Evolutionary conservation across 2,888 invertebrate species (phyloP).

Genomic region (Amblyjoppa fuscipennis): DNA sequence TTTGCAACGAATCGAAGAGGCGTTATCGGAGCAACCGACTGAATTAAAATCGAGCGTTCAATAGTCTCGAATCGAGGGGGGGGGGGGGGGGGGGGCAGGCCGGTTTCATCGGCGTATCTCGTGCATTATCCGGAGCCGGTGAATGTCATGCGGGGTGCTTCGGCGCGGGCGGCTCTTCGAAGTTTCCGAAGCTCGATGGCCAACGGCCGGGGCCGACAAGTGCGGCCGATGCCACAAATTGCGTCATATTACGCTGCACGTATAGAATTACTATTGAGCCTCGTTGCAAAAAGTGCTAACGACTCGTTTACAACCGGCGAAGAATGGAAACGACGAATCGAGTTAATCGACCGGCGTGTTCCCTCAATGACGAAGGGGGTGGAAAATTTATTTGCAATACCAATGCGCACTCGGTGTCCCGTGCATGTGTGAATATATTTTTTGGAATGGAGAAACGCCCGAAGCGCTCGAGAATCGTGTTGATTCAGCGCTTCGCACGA

Average conservation of each 20-base stretch:
- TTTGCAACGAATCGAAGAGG: neutral
- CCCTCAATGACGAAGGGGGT: neutral
- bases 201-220: slow-evolving; percentile 12
- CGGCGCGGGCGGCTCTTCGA: neutral
- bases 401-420: neutral
- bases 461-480: neutral
- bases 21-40: neutral
- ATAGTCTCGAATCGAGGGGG: neutral
- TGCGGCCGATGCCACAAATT: slow-evolving; percentile 32
- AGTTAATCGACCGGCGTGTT: slow-evolving; percentile 6
- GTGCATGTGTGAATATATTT: neutral
- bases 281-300: slow-evolving; percentile 19
- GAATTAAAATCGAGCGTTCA: neutral
- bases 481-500: slow-evolving; percentile 35
- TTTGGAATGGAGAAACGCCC: neutral
- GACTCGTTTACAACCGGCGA: neutral
- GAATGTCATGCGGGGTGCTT: slow-evolving; percentile 34
- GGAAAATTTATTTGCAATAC: neutral
- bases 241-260: slow-evolving; percentile 48
- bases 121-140: slow-evolving; percentile 17
- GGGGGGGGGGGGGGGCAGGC: neutral
- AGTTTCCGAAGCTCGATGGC: slow-evolving; percentile 11
- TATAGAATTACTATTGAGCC: slow-evolving; percentile 35
- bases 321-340: slow-evolving; percentile 38
- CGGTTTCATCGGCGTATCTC: slow-evolving; percentile 13